These are phyloP conservation scores for Eupithecia subumbrata DNA, from an alignment of 2,888 invertebrate genomes.

Conservation along the genomic window DNA sequence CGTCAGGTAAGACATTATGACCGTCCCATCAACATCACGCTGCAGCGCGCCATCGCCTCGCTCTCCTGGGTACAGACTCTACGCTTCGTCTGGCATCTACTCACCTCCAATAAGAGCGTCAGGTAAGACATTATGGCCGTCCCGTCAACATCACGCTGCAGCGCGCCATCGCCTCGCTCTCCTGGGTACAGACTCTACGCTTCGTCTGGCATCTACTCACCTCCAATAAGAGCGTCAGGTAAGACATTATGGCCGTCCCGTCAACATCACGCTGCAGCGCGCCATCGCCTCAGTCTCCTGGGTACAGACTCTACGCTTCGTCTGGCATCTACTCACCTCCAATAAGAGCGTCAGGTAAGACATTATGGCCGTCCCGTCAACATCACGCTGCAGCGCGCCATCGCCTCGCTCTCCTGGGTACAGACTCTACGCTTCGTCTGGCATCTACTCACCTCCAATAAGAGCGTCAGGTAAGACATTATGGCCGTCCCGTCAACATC, in stretches of 20 bases:
- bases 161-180: constrained; percentile 93
- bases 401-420: constrained; percentile 90
- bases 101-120: constrained; percentile 89
- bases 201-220: constrained; percentile 71
- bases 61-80: constrained; percentile 86
- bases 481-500: constrained; percentile 95
- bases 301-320: constrained; percentile 61
- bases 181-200: constrained; percentile 82
- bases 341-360: too few relatives aligned
- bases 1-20: neutral
- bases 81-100: constrained; percentile 27
- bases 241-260: constrained; percentile 86
- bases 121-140: constrained; percentile 69
- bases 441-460: too few relatives aligned
- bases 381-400: constrained; percentile 95
- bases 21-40: constrained; percentile 95
- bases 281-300: constrained; percentile 93
- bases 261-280: constrained; percentile 95
- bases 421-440: too few relatives aligned
- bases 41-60: constrained; percentile 94
- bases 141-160: constrained; percentile 96
- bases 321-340: too few relatives aligned
- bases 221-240: constrained; percentile 86
- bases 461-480: too few relatives aligned
- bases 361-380: constrained; percentile 92